Conservation (phyloP, 2,888 invertebrate genomes). For the Melieria crassipennis region DNA sequence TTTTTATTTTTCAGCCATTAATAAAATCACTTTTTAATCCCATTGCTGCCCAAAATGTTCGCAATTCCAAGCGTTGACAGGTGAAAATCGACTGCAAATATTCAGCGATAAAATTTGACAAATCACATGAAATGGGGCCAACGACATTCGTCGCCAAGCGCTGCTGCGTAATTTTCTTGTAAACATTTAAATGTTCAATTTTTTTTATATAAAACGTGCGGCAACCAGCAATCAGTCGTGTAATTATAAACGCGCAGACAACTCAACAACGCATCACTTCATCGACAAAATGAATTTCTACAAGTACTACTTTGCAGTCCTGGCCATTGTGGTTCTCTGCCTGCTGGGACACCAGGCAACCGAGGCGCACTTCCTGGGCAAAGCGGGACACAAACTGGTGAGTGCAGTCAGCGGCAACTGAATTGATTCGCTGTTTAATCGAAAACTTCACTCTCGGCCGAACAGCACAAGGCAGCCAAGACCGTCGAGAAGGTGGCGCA, state of each 20-base stretch:
- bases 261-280: neutral
- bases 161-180: too few species aligned
- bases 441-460: too few species aligned
- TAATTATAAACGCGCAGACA: neutral
- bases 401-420: neutral
- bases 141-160: too few species aligned
- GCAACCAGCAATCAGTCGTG: neutral
- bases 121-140: too few species aligned
- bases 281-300: conserved; percentile 36
- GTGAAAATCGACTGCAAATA: too few species aligned
- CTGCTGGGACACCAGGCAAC: conserved; percentile 40
- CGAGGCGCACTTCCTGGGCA: conserved; percentile 41
- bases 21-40: too few species aligned
- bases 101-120: too few species aligned
- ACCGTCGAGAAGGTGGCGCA: conserved; percentile 21
- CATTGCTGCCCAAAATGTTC: too few species aligned
- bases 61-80: too few species aligned
- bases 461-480: conserved; percentile 29
- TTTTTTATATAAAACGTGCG: neutral
- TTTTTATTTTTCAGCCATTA: too few species aligned
- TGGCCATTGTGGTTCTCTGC: conserved; percentile 42
- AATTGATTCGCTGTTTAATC: too few species aligned
- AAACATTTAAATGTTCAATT: neutral
- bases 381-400: conserved; percentile 40
- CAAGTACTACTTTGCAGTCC: conserved; percentile 39